Base-by-base conservation (phyloP, 2,888 invertebrate species). In the Protodeltote pygarga region DNA sequence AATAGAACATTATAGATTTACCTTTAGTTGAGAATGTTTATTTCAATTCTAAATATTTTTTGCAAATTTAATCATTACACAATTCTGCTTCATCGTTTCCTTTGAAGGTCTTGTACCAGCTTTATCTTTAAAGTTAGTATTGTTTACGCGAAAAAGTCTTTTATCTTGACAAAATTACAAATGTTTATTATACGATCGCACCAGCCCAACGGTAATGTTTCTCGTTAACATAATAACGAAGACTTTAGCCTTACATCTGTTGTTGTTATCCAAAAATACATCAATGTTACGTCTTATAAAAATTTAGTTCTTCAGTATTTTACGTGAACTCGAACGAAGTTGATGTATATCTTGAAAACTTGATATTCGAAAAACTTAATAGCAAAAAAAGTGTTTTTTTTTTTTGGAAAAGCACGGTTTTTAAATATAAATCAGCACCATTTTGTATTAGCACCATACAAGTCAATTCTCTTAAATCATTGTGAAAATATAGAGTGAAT, bases 251-350 rank as follows among this genome's bases (percentile, higher is more conserved):
- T n/a, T n/a, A 27, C 44, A 61, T 53, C 53, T 65, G 50, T 8
- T 51, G 42, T 48, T 52, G 52, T 42, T 9, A 29, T 42, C 41
- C 28, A 46, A 57, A 51, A 65, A 66, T 66, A 66, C 32, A 13
- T 16, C 15, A 17, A 5, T 49, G 8, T 52, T 38, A 15, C 34
- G 25, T 27, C 13, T 32, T 29, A 54, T 11, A 45, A 41, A 41
- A 45, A 25, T 13, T 50, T 25, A 28, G 11, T 21, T 29, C 19
- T 37, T 38, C 40, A 41, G 46, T 39, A 20, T 31, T 51, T 32
- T 28, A 6, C 33, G 20, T 3, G 32, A 53, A 58, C 45, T 37
- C 32, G 25, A 37, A 23, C 15, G n/a, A 24, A 38, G 19, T 25
- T 13, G 24, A 44, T 41, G 47, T 33, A 24, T 45, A 17, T 37